Conservation (phyloP, 2,113 vertebrate genomes). For the Stegostoma tigrinum region DNA sequence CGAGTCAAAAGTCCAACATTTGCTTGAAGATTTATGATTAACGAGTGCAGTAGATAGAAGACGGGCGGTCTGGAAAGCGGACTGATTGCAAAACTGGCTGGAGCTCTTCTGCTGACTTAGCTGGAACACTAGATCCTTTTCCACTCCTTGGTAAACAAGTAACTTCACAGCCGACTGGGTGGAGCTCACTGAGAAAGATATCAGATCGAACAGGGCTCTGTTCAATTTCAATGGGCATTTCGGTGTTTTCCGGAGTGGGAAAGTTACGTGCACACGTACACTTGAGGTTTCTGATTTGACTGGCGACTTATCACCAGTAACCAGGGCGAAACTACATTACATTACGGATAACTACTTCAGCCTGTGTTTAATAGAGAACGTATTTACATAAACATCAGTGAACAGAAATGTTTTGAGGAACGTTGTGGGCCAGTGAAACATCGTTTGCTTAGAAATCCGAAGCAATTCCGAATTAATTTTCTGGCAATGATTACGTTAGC, state of each 20-base stretch:
- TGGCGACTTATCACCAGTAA: background rate
- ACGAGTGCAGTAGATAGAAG: conserved; percentile 31
- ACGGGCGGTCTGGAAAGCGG: background rate
- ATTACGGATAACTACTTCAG: background rate
- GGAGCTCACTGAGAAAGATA: accelerated
- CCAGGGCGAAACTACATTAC: background rate
- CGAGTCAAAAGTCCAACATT: conserved; percentile 43
- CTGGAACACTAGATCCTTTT: background rate
- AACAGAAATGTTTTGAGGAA: background rate
- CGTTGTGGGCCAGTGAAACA: background rate
- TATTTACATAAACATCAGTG: background rate
- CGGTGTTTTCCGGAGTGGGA: background rate
- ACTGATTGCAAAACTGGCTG: background rate
- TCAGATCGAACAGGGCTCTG: background rate
- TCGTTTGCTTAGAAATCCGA: no score
- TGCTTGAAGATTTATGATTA: conserved; percentile 42
- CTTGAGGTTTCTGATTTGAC: background rate
- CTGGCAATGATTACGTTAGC: background rate
- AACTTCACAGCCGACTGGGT: background rate
- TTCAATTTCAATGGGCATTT: background rate
- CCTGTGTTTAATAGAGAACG: background rate
- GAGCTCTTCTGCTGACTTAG: conserved; percentile 10
- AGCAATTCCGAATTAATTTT: background rate
- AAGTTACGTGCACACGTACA: background rate
- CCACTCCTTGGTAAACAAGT: background rate